A percentile compares a stretch with the other conserved stretches of the same genome.
These are phyloP conservation scores for Sminthurides bifidus DNA, from an alignment of 1,140 invertebrate genomes.

Conservation along the genomic window DNA sequence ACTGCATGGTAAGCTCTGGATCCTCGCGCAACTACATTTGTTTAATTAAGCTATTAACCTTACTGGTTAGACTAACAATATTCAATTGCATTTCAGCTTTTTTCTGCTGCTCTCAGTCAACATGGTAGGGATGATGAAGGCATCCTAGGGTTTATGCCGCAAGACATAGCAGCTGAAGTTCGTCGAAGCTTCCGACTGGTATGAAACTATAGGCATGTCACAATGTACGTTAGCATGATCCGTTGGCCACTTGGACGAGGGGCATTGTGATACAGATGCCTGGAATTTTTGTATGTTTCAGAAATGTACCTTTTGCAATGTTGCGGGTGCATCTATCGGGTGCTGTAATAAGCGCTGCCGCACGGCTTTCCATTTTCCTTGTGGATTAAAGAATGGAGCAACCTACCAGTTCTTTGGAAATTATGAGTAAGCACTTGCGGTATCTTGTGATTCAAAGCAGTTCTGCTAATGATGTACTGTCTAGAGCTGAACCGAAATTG, in stretches of 20 bases:
- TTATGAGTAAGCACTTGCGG: slow-evolving; percentile 43
- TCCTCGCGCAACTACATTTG: not conserved
- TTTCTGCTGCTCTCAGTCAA: slow-evolving; percentile 50
- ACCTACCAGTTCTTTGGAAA: slow-evolving; percentile 49
- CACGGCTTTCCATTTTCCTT: slow-evolving; percentile 49
- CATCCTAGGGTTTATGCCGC: slow-evolving; percentile 48
- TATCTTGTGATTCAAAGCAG: too few relatives aligned
- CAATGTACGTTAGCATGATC: not conserved
- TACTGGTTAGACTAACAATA: slow-evolving; percentile 13
- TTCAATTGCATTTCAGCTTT: slow-evolving; percentile 40
- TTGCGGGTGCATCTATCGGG: slow-evolving; percentile 48
- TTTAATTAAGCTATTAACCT: not conserved
- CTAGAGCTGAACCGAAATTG: not conserved
- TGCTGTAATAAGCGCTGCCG: slow-evolving; percentile 46
- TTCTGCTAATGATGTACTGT: slow-evolving; percentile 2
- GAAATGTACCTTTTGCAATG: slow-evolving; percentile 48
- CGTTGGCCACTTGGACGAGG: too few relatives aligned
- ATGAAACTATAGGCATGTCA: slow-evolving; percentile 27
- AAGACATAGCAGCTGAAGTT: slow-evolving; percentile 49
- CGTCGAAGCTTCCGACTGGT: slow-evolving; percentile 45
- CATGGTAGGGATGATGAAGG: slow-evolving; percentile 47
- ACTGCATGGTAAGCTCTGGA: slow-evolving; percentile 40
- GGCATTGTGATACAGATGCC: too few relatives aligned
- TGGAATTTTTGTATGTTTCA: slow-evolving; percentile 34
- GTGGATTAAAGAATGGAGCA: slow-evolving; percentile 45